Percentiles rank a stretch among this genome's conserved stretches.
Evolutionary conservation across 2,797 vertebrate species (phyloP).

Genomic region (Antrozous pallidus): DNA sequence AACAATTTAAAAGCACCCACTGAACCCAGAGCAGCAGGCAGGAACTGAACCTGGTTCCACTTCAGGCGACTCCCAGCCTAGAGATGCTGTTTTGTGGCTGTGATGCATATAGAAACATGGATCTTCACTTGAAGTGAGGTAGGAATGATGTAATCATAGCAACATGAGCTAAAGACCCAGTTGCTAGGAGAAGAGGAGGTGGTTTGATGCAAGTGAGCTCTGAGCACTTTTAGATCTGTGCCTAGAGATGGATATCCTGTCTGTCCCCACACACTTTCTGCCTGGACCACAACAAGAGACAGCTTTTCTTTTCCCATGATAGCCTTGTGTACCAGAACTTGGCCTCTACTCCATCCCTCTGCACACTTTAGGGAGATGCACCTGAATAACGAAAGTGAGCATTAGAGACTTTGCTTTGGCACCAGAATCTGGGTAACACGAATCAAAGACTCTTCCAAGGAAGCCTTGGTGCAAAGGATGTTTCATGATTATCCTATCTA

Average conservation of each 20-base stretch:
- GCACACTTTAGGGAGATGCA: background rate
- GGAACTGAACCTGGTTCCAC: background rate
- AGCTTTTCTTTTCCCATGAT: background rate
- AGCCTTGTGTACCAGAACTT: too few relatives aligned
- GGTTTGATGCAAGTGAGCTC: background rate
- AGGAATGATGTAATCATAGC: background rate
- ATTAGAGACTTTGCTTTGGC: background rate
- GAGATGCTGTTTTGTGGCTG: background rate
- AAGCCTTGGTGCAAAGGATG: background rate
- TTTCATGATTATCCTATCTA: background rate
- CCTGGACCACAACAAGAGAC: background rate
- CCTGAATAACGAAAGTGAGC: too few relatives aligned
- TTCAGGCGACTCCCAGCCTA: background rate
- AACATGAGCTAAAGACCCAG: background rate
- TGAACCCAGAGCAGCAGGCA: background rate
- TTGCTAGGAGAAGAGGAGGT: background rate
- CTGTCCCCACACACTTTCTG: background rate
- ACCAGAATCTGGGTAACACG: rapidly evolving
- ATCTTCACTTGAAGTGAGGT: background rate
- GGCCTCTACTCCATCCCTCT: background rate
- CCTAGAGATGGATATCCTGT: background rate
- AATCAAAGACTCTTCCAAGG: background rate
- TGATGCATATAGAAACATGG: background rate
- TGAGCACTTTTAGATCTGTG: background rate
- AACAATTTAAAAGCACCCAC: background rate